phyloP scores from a whole-genome alignment of 1,140 invertebrate species.

The Plectrocnemia conspersa region DNA sequence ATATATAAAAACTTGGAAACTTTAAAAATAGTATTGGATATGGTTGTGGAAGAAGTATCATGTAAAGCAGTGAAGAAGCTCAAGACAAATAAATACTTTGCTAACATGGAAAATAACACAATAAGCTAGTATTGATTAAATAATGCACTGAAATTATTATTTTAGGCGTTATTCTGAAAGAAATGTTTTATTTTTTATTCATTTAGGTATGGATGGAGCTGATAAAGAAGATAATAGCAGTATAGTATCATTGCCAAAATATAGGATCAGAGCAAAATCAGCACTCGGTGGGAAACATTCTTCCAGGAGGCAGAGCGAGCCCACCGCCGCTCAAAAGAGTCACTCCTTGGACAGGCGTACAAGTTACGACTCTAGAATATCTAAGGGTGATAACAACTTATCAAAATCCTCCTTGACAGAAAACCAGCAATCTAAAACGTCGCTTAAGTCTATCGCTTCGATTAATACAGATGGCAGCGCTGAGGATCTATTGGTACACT shows the following conservation, averaged over 20 bases:
- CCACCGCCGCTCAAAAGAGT: conserved; percentile 40
- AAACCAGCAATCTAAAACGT: conserved; percentile 41
- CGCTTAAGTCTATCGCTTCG: conserved; percentile 46
- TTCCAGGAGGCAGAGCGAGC: conserved; percentile 46
- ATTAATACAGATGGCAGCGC: conserved; percentile 48
- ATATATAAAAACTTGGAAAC: no score
- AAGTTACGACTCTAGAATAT: conserved; percentile 34
- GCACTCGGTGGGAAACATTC: conserved; percentile 42
- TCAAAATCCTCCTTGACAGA: conserved; percentile 40
- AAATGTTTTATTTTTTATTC: conserved; percentile 13
- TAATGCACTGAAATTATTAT: no score
- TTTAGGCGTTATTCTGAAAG: no score
- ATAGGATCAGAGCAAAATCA: conserved; percentile 37
- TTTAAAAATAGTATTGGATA: no score
- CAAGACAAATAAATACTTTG: no score
- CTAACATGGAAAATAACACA: no score
- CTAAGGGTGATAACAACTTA: conserved; percentile 20
- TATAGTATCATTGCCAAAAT: conserved; percentile 38
- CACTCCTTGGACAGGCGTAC: conserved; percentile 30
- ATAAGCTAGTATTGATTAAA: no score
- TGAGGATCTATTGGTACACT: conserved; percentile 59
- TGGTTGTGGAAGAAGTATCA: no score
- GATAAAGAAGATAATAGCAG: conserved; percentile 39
- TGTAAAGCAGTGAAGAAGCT: no score
- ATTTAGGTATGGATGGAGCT: conserved; percentile 52